phyloP scores from a whole-genome alignment of 2,113 vertebrate species.

The Thalassarche chlororhynchos region DNA sequence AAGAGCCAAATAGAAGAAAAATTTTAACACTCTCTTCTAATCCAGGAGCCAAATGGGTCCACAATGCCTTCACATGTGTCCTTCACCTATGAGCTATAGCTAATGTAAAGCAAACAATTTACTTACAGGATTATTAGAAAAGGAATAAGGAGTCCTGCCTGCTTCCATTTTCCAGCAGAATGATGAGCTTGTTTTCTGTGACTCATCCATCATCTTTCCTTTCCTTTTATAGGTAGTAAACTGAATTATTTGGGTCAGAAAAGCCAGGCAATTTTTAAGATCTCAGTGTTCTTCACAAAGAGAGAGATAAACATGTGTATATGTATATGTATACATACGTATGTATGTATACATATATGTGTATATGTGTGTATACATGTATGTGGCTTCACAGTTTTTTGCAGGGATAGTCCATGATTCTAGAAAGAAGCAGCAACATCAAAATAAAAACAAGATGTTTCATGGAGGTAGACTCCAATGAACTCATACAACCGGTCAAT shows the following conservation, averaged over 20 bases:
- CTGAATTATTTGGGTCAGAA: neutral
- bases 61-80: neutral
- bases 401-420: neutral
- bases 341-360: no score
- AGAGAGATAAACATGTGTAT: fast-evolving
- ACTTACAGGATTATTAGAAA: neutral
- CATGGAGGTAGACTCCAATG: neutral
- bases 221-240: neutral
- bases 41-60: neutral
- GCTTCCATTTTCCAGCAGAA: neutral
- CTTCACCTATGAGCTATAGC: neutral
- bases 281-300: neutral
- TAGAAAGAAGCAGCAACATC: neutral
- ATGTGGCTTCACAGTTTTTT: neutral
- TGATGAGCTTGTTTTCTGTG: neutral
- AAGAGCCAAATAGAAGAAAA: neutral
- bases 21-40: neutral
- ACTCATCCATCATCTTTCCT: neutral
- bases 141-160: neutral
- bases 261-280: neutral
- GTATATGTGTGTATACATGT: neutral
- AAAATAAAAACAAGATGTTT: neutral
- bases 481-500: neutral
- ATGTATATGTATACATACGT: neutral
- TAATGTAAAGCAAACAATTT: neutral